Conservation (phyloP, 2,888 invertebrate genomes). For the Margaritifera margaritifera region DNA sequence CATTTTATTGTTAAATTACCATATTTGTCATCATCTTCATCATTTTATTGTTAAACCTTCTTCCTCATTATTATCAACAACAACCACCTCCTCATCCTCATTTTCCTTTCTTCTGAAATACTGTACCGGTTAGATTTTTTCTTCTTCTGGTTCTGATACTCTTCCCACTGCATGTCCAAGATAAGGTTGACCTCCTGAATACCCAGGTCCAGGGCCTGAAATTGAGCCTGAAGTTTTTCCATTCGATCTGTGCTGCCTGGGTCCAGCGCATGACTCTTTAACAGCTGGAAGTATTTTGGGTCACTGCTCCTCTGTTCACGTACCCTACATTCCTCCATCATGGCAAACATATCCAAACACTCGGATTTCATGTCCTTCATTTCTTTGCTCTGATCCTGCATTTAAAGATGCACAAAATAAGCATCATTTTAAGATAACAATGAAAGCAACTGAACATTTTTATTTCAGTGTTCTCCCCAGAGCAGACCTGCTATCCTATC, state of each 20-base stretch:
- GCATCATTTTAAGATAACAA: too few relatives aligned
- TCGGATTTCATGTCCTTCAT: conserved; percentile 77
- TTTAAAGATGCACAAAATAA: background rate
- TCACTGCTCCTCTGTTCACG: conserved; percentile 68
- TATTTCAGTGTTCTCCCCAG: too few relatives aligned
- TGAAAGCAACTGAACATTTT: too few relatives aligned
- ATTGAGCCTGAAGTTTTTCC: conserved; percentile 80
- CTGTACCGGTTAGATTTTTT: conserved; percentile 30
- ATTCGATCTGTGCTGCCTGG: conserved; percentile 81
- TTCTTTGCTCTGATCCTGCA: conserved; percentile 77
- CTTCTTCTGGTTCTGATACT: conserved; percentile 69
- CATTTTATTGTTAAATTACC: too few relatives aligned
- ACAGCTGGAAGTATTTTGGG: conserved; percentile 64
- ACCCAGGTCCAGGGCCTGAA: conserved; percentile 82
- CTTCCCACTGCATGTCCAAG: conserved; percentile 85
- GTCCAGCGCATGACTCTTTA: conserved; percentile 76
- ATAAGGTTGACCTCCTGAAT: conserved; percentile 82
- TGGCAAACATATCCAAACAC: conserved; percentile 73
- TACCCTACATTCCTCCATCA: conserved; percentile 71
- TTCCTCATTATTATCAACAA: background rate
- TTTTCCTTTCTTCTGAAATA: conserved; percentile 6
- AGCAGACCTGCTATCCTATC: too few relatives aligned
- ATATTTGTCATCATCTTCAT: too few relatives aligned
- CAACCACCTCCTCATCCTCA: conserved; percentile 6
- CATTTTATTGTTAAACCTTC: too few relatives aligned